These are phyloP conservation scores for Drosophila saltans DNA, from an alignment of 1,140 invertebrate species.

Conservation along the genomic window DNA sequence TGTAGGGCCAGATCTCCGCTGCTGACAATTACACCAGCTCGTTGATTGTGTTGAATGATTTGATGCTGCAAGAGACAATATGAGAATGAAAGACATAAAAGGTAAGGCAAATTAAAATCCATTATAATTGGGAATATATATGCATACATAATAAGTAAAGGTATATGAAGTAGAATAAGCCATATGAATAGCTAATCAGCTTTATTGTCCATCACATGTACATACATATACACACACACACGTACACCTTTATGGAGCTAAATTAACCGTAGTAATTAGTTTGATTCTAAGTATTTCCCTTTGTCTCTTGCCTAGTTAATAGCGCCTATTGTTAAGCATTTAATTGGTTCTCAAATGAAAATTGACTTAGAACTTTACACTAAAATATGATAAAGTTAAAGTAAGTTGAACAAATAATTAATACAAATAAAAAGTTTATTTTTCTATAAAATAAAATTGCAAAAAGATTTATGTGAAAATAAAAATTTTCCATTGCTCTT, in stretches of 20 bases:
- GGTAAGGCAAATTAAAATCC: conserved; percentile 15
- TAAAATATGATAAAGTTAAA: too few relatives aligned
- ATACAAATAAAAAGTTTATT: too few relatives aligned
- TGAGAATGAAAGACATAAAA: conserved; percentile 23
- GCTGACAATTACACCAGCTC: conserved; percentile 92
- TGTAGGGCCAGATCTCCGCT: conserved; percentile 91
- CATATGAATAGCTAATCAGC: conserved; percentile 31
- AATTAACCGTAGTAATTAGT: conserved; percentile 32
- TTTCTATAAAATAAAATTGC: too few relatives aligned
- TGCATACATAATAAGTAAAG: too few relatives aligned
- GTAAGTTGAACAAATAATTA: too few relatives aligned
- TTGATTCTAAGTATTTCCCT: not conserved
- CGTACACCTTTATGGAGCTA: not conserved
- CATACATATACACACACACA: conserved; percentile 1
- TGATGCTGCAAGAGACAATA: conserved; percentile 86
- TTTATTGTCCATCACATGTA: conserved; percentile 11
- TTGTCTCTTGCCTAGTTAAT: not conserved
- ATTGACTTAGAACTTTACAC: too few relatives aligned
- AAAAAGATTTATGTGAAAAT: too few relatives aligned
- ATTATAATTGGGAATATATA: conserved; percentile 18
- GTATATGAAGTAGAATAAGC: not conserved
- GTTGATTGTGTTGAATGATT: conserved; percentile 91
- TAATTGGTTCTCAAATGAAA: not conserved
- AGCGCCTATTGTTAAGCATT: not conserved
- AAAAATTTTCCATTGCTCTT: too few relatives aligned